Conservation (phyloP, 2,888 invertebrate genomes). For the Dorcus parallelipipedus region DNA sequence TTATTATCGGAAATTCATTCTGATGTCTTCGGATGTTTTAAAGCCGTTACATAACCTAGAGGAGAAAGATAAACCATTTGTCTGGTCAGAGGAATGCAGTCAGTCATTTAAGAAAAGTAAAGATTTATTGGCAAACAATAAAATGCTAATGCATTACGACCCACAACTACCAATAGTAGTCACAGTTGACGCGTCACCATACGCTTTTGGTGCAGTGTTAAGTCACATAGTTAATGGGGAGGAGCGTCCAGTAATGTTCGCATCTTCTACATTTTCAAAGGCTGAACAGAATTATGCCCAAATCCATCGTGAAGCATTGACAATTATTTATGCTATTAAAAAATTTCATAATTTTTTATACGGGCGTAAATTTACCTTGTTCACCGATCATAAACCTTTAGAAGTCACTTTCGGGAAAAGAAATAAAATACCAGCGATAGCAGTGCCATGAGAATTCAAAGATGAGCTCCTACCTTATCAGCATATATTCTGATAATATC, state of each 20-base stretch:
- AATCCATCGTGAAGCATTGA: constrained; percentile 33
- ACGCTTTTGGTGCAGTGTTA: constrained; percentile 34
- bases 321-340: constrained; percentile 36
- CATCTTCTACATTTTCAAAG: constrained; percentile 30
- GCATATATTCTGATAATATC: too few species aligned
- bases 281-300: constrained; percentile 38
- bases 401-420: constrained; percentile 20
- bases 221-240: constrained; percentile 28
- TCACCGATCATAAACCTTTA: constrained; percentile 20
- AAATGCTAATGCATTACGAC: constrained; percentile 25
- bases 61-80: constrained; percentile 14
- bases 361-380: constrained; percentile 16
- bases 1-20: constrained; percentile 23
- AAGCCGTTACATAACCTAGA: constrained; percentile 17
- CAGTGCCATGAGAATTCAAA: constrained; percentile 17
- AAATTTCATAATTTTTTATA: constrained; percentile 40
- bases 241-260: constrained; percentile 32
- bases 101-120: constrained; percentile 21
- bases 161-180: constrained; percentile 26
- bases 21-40: constrained; percentile 16
- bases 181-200: constrained; percentile 30
- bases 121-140: constrained; percentile 12
- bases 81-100: constrained; percentile 12
- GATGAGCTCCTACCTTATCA: too few species aligned
- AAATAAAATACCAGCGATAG: constrained; percentile 10